Base-by-base conservation (phyloP, 1,140 invertebrate genomes). In the Lepidurus packardi region DNA sequence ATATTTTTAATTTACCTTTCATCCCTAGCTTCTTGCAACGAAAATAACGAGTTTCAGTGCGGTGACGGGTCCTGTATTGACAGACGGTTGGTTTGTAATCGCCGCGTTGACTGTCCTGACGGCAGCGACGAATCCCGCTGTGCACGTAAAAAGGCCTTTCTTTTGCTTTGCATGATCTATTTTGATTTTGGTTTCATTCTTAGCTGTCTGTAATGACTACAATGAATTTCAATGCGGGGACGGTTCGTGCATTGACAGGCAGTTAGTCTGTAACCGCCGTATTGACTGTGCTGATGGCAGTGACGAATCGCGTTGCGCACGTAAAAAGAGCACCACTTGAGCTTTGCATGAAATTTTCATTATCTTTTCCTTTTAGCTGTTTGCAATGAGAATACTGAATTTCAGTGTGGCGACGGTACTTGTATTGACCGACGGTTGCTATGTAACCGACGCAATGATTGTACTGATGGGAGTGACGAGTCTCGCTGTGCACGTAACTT, bases 201-300 rank as follows among this genome's bases (percentile, higher is more conserved):
- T 77, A 43, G 34, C 43, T 7, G 47, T 43, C 5, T 65, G 53
- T 8, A n/a, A 65, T 16, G 8, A 11, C 21, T 21, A 16, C 21
- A 85, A 86, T 81, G 88, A 91, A 85, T 94, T 92, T 86, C 88
- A 84, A 83, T 93, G 92, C 85, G 85, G 85, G 82, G 89, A 88
- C 82, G 78, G 78, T 34, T 75, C 73, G 3, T 96, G 93, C 85
- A 89, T 95, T 77, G 92, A 92, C 0, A 88, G 90, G 7, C 91
- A 92, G 0, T 86, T 88, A 0, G 85, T 92, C 1, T 95, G 94
- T 84, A 93, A 96, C 84, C 93, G 93, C 0, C 87, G 86, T 9
- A 85, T 85, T 65, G 92, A 95, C 83, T 95, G 93, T 84, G 90
- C 91, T 0, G 89, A 90, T 73, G 92, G 92, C 16, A 92, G 94